Conservation (phyloP, 2,113 vertebrate species). For the Otus sunia region DNA sequence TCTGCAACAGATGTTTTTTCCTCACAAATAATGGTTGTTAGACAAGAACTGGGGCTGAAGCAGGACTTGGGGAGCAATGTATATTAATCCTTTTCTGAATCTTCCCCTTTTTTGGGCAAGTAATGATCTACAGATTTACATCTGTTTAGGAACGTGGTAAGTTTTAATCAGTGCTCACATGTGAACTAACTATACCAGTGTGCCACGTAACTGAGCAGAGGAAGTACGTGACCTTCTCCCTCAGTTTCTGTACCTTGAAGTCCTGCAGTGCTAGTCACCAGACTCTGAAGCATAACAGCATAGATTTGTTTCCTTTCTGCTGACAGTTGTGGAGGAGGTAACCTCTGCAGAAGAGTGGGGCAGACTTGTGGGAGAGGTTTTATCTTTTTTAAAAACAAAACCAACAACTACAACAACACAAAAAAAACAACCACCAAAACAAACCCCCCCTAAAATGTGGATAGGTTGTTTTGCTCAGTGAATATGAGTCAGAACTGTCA, state of each 20-base stretch:
- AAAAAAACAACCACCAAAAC: not conserved
- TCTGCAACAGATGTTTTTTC: not conserved
- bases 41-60: not conserved
- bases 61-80: not conserved
- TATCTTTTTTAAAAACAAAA: not conserved
- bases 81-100: not conserved
- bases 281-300: not conserved
- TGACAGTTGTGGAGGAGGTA: not conserved
- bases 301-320: not conserved
- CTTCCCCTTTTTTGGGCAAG: not conserved
- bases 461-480: not conserved
- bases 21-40: too few relatives aligned
- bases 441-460: not conserved
- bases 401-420: not conserved
- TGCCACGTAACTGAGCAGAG: not conserved
- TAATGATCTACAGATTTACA: not conserved
- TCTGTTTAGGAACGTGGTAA: not conserved
- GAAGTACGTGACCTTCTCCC: not conserved
- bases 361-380: not conserved
- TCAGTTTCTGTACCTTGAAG: not conserved
- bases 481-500: not conserved
- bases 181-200: not conserved
- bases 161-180: not conserved
- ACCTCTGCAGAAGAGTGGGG: not conserved
- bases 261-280: not conserved